phyloP scores from a whole-genome alignment of 2,113 vertebrate genomes.

The Xenopus laevis region DNA sequence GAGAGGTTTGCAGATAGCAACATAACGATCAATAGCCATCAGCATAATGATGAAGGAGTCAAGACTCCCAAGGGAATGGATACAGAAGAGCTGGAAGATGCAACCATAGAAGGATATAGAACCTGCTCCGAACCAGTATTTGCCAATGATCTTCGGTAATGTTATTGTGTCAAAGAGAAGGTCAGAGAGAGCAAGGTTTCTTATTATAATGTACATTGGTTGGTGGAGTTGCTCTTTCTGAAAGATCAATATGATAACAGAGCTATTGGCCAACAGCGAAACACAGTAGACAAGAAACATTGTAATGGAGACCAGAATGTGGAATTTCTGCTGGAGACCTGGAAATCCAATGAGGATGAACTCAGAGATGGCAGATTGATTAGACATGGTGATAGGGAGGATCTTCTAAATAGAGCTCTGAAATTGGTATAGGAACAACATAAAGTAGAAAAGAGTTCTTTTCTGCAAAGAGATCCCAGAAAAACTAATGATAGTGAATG shows the following conservation, averaged over 20 bases:
- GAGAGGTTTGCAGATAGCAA: slow-evolving; percentile 1
- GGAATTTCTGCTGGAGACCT: background rate
- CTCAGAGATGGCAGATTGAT: background rate
- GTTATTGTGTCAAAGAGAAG: no score
- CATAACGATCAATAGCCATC: slow-evolving; percentile 1
- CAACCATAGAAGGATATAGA: no score
- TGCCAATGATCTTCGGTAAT: no score
- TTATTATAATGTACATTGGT: no score
- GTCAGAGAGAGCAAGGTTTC: no score
- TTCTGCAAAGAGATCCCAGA: no score
- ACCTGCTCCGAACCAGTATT: no score
- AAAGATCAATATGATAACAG: background rate
- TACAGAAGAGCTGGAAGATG: background rate
- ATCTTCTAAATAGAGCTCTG: no score
- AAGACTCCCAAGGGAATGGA: background rate
- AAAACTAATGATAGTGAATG: no score
- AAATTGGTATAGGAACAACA: no score
- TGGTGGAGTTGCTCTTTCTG: background rate
- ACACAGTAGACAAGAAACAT: background rate
- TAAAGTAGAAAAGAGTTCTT: no score
- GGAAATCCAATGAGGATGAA: background rate
- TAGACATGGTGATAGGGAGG: background rate
- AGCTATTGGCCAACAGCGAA: background rate
- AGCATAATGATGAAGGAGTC: background rate
- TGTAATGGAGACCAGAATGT: background rate